These are phyloP conservation scores for Sula dactylatra DNA, from an alignment of 2,113 vertebrate species.

Conservation along the genomic window DNA sequence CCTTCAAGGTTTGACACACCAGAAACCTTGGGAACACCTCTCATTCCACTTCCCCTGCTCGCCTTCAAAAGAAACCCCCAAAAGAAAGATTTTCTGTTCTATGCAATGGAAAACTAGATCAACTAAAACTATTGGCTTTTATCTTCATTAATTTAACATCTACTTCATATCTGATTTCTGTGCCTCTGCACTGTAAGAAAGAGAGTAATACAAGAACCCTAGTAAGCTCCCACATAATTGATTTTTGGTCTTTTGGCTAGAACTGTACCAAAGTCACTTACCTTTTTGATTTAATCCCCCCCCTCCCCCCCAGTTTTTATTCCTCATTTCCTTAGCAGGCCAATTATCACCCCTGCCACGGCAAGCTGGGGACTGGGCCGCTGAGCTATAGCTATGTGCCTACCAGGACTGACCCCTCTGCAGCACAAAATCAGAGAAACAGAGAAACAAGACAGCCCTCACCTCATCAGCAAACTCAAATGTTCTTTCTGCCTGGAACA, in stretches of 20 bases:
- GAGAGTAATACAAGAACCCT: neutral
- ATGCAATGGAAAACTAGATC: neutral
- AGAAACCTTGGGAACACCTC: neutral
- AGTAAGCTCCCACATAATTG: neutral
- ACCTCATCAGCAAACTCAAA: neutral
- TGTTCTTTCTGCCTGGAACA: neutral
- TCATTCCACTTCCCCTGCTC: neutral
- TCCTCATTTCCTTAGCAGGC: neutral
- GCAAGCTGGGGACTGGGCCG: neutral
- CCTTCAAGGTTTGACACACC: neutral
- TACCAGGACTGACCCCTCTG: neutral
- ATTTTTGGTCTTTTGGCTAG: neutral
- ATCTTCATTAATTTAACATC: neutral
- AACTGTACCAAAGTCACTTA: neutral
- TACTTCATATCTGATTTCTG: neutral
- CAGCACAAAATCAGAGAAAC: neutral
- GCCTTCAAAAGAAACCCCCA: neutral
- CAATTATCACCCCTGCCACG: neutral
- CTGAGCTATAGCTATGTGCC: neutral
- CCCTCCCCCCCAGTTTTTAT: neutral
- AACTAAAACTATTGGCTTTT: neutral
- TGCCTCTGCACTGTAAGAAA: neutral
- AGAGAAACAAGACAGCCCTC: neutral
- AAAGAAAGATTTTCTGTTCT: neutral
- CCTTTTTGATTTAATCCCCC: neutral